phyloP scores from a whole-genome alignment of 2,113 vertebrate species.

The Misgurnus anguillicaudatus region DNA sequence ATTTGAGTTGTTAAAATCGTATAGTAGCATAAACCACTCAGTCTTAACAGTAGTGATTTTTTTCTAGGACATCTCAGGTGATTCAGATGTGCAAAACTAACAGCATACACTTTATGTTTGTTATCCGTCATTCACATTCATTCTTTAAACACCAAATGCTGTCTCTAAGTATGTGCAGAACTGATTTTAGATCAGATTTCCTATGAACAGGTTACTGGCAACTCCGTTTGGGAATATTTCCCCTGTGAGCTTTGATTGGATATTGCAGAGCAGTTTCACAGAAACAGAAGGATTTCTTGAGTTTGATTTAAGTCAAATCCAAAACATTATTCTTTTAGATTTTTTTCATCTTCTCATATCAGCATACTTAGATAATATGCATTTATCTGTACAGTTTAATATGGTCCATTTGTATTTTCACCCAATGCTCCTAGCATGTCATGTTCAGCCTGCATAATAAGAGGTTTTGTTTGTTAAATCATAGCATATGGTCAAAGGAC shows the following conservation, averaged over 20 bases:
- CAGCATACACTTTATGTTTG: background rate
- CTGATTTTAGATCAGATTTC: background rate
- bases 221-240: background rate
- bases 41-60: background rate
- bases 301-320: background rate
- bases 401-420: too few relatives aligned
- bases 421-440: background rate
- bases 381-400: background rate
- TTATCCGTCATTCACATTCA: background rate
- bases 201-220: background rate
- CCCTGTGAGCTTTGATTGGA: background rate
- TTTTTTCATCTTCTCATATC: background rate
- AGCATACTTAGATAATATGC: background rate
- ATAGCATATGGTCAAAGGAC: background rate
- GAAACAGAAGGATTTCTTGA: background rate
- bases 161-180: background rate
- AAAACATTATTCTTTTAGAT: background rate
- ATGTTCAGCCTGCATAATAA: background rate
- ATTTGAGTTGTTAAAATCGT: background rate
- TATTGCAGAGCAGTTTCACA: background rate
- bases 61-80: background rate
- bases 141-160: background rate
- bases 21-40: background rate
- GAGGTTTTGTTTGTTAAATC: background rate
- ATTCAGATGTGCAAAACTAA: slow-evolving; percentile 6